A percentile compares a stretch with the other conserved stretches of the same genome.
Conservation (phyloP, 2,113 vertebrate species). For the Piliocolobus tephrosceles region DNA sequence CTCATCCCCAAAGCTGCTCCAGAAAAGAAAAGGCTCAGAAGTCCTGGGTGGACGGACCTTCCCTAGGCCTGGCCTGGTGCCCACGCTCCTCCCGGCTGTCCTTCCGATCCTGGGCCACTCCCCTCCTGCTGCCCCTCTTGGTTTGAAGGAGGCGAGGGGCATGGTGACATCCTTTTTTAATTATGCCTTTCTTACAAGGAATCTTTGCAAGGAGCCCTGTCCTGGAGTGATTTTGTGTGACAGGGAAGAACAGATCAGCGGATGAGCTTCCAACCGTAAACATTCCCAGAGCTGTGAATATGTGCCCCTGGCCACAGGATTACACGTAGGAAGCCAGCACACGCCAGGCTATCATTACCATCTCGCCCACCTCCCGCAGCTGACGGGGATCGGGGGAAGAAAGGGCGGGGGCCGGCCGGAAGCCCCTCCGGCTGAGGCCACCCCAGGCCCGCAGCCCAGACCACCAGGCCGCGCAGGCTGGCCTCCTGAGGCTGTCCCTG, state of each 20-base stretch:
- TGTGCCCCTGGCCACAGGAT: not conserved
- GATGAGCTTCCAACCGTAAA: not conserved
- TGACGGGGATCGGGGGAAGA: not conserved
- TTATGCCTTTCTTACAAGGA: not conserved
- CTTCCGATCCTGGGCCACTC: not conserved
- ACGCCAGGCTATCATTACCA: not conserved
- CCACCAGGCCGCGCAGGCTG: not conserved
- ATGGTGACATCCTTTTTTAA: not conserved
- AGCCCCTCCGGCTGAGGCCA: not conserved
- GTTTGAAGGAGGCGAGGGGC: not conserved
- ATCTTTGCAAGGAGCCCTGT: not conserved
- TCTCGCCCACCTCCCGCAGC: not conserved
- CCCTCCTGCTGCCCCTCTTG: not conserved
- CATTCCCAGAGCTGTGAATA: not conserved
- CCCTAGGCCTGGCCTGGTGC: not conserved
- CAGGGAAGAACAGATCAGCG: not conserved
- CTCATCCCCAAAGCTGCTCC: not conserved
- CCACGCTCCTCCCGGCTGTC: not conserved
- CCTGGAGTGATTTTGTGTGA: not conserved
- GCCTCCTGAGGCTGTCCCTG: not conserved
- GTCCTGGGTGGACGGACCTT: accelerated
- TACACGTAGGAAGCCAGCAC: not conserved
- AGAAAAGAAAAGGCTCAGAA: not conserved
- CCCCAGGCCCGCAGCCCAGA: not conserved
- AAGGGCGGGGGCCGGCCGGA: not conserved